phyloP scores from a whole-genome alignment of 2,797 vertebrate genomes.

The Galago senegalensis region DNA sequence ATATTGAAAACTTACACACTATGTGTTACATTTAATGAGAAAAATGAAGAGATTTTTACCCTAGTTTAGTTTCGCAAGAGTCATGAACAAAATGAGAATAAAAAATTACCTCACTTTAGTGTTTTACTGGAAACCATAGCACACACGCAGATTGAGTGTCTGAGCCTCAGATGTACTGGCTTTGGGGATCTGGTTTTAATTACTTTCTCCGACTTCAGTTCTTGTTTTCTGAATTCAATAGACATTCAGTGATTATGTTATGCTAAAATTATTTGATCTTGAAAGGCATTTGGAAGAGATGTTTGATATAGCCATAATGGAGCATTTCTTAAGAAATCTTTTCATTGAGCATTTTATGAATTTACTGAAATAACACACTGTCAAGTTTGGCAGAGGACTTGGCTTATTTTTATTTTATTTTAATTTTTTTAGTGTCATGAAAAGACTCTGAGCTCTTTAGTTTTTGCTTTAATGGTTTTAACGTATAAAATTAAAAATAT shows the following conservation, averaged over 20 bases:
- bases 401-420: not conserved
- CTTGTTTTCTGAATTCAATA: conserved; percentile 56
- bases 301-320: conserved; percentile 35
- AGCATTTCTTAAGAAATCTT: conserved; percentile 66
- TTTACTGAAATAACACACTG: conserved; percentile 61
- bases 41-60: conserved; percentile 39
- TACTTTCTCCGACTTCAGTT: conserved; percentile 35
- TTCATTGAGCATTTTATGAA: conserved; percentile 55
- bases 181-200: conserved; percentile 75
- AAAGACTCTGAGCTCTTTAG: too few species aligned
- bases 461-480: too few species aligned
- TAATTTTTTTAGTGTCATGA: too few species aligned
- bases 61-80: conserved; percentile 71
- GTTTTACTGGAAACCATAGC: conserved; percentile 77
- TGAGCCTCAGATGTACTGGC: conserved; percentile 60
- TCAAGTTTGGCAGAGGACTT: conserved; percentile 53
- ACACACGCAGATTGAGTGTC: conserved; percentile 24
- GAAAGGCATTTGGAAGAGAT: conserved; percentile 63
- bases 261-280: conserved; percentile 66
- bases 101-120: conserved; percentile 72
- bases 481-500: too few species aligned
- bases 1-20: conserved; percentile 31
- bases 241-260: conserved; percentile 27
- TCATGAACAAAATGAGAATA: conserved; percentile 54
- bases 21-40: conserved; percentile 52